A percentile compares a stretch with the other conserved stretches of the same genome.
phyloP scores from a whole-genome alignment of 2,888 invertebrate genomes.

The Boloria euphrosyne region DNA sequence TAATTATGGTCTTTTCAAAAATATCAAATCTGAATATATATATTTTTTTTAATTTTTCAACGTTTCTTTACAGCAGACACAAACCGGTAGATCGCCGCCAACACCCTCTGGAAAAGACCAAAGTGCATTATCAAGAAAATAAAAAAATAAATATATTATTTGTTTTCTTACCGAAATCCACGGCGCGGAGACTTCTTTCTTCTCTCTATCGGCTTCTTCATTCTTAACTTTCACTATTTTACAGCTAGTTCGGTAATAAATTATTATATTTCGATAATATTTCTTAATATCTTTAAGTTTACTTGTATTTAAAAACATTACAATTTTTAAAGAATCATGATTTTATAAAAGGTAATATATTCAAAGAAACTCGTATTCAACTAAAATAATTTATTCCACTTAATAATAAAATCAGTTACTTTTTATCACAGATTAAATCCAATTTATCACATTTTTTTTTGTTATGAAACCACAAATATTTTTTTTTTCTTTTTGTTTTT shows the following conservation, averaged over 20 bases:
- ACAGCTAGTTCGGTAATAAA: conserved; percentile 6
- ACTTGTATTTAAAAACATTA: not conserved
- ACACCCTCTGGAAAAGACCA: conserved; percentile 69
- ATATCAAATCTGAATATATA: not conserved
- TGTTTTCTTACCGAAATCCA: conserved; percentile 53
- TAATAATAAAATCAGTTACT: conserved; percentile 42
- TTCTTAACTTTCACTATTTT: conserved; percentile 26
- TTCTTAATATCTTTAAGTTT: not conserved
- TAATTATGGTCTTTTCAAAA: not conserved
- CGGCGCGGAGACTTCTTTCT: conserved; percentile 49
- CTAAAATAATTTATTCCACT: conserved; percentile 42
- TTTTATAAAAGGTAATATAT: conserved; percentile 7
- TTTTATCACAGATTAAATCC: conserved; percentile 44
- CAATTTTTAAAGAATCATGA: not conserved
- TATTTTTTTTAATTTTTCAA: not conserved
- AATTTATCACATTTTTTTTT: not conserved
- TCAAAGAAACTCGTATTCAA: conserved; percentile 48
- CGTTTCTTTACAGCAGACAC: conserved; percentile 26
- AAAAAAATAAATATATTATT: conserved; percentile 39
- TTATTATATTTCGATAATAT: not conserved
- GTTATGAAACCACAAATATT: not conserved
- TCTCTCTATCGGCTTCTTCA: conserved; percentile 27
- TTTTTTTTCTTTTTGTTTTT: not conserved
- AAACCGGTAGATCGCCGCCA: conserved; percentile 23
- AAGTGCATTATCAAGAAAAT: conserved; percentile 67